A percentile compares a stretch with the other conserved stretches of the same genome.
Conservation (phyloP, 1,140 invertebrate species). For the Mya arenaria region DNA sequence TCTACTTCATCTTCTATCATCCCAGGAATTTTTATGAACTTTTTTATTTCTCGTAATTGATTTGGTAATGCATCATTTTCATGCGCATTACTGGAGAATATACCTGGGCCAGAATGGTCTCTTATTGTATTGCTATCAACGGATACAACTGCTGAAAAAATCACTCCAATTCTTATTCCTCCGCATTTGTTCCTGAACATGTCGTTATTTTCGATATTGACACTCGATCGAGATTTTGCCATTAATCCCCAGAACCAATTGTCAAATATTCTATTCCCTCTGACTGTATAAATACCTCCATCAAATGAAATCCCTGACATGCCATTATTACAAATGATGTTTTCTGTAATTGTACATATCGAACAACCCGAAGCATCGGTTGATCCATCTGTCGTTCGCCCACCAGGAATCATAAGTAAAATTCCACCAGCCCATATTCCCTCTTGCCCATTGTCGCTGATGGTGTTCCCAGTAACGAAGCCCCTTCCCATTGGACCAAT, state of each 20-base stretch:
- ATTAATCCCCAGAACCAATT: constrained; percentile 46
- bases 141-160: constrained; percentile 25
- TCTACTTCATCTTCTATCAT: constrained; percentile 6
- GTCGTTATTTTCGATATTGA: constrained; percentile 24
- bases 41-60: not conserved
- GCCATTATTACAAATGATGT: no score
- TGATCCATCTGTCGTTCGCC: no score
- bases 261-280: constrained; percentile 24
- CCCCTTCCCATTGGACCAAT: constrained; percentile 13
- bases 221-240: constrained; percentile 12
- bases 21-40: not conserved
- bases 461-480: not conserved
- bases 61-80: not conserved
- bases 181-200: constrained; percentile 57
- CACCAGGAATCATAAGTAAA: no score
- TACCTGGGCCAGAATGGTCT: constrained; percentile 30
- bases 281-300: no score
- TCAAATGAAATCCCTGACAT: no score
- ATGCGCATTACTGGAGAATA: not conserved
- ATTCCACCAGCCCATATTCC: constrained; percentile 18
- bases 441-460: not conserved
- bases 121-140: constrained; percentile 48
- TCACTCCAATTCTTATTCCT: constrained; percentile 38
- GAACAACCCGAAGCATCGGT: no score
- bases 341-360: no score